phyloP scores from a whole-genome alignment of 2,888 invertebrate species.

The Orthosia cruda region DNA sequence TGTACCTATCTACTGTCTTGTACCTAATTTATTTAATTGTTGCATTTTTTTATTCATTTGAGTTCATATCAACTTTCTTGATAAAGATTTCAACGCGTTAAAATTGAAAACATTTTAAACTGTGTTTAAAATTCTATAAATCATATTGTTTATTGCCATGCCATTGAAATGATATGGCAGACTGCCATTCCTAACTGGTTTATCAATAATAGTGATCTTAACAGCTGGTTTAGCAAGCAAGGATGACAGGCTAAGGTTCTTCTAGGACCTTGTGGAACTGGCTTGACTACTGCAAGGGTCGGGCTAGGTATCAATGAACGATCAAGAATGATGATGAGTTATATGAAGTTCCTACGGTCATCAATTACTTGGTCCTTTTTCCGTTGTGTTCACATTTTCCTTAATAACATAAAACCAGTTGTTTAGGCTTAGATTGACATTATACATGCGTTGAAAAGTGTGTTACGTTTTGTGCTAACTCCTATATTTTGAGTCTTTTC shows the following conservation, averaged over 20 bases:
- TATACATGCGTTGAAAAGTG: not conserved
- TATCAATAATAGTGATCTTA: conserved; percentile 1
- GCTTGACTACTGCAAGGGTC: conserved; percentile 43
- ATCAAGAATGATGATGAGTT: conserved; percentile 13
- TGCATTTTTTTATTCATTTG: not conserved
- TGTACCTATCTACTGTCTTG: not conserved
- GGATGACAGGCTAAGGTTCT: conserved; percentile 20
- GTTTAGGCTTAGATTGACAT: not conserved
- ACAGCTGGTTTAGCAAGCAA: conserved; percentile 22
- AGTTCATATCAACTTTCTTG: not conserved
- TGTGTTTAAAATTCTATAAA: not conserved
- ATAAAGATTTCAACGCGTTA: not conserved
- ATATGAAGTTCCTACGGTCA: not conserved
- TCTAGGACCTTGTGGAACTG: conserved; percentile 43
- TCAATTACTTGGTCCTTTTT: not conserved
- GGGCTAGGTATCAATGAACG: conserved; percentile 37
- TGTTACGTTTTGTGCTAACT: too few species aligned
- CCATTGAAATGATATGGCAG: conserved; percentile 30
- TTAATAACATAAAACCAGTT: not conserved
- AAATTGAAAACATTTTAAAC: not conserved
- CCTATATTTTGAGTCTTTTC: too few species aligned
- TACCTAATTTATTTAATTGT: not conserved
- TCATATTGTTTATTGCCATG: not conserved
- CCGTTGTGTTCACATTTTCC: not conserved
- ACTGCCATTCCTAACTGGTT: not conserved